Evolutionary conservation across 2,113 vertebrate genomes (phyloP).

Genomic region (Xerus inauris): DNA sequence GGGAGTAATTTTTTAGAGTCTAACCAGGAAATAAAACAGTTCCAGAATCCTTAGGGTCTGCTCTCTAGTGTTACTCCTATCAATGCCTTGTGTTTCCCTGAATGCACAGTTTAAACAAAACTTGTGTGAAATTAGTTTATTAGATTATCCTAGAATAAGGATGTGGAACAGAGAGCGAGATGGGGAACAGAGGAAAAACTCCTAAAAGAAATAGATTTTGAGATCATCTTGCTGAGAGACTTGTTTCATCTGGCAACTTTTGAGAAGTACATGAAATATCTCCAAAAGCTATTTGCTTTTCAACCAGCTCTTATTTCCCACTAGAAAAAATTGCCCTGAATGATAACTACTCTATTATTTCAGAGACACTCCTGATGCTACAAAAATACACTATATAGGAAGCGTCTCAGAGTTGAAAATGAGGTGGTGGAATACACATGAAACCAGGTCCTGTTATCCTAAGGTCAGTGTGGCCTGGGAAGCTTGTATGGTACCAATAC

Average conservation of each 20-base stretch:
- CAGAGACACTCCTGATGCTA: background rate
- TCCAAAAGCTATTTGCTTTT: background rate
- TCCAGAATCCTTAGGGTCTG: background rate
- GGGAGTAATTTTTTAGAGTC: background rate
- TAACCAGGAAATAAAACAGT: background rate
- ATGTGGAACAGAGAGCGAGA: background rate
- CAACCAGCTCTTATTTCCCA: background rate
- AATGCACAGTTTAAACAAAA: background rate
- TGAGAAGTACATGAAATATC: background rate
- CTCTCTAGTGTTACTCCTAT: background rate
- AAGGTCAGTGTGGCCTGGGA: background rate
- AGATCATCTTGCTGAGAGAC: background rate
- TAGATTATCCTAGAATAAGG: background rate
- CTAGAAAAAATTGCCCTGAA: background rate
- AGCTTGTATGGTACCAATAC: background rate
- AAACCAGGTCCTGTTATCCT: background rate
- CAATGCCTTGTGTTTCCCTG: background rate
- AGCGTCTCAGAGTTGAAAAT: background rate
- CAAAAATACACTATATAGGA: rapidly evolving
- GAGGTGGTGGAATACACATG: rapidly evolving
- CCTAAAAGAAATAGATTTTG: background rate
- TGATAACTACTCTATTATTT: background rate
- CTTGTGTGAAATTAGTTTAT: background rate
- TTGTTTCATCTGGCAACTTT: background rate
- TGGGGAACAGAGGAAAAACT: background rate